Percentiles rank a stretch among this genome's conserved stretches.
phyloP scores from a whole-genome alignment of 2,113 vertebrate species.

The Benitochromis conjunctus region DNA sequence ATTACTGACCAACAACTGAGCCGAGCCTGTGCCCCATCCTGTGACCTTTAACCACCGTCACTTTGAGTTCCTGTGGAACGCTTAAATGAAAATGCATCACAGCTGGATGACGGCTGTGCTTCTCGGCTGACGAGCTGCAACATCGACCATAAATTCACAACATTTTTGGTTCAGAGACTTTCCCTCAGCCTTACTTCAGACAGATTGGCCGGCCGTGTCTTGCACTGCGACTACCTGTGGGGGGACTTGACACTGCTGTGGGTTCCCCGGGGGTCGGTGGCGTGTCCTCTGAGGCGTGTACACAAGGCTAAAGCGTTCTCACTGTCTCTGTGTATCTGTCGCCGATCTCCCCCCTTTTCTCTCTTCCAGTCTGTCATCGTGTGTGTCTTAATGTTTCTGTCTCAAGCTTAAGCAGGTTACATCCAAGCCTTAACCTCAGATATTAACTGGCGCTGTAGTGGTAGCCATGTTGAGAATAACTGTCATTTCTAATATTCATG shows the following conservation, averaged over 20 bases:
- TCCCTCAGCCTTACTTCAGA: background rate
- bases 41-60: background rate
- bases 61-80: background rate
- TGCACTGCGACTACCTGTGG: constrained; percentile 2
- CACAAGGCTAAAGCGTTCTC: constrained; percentile 45
- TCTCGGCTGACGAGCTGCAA: background rate
- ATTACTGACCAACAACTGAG: background rate
- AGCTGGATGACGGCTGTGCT: background rate
- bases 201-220: constrained; percentile 3
- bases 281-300: constrained; percentile 40
- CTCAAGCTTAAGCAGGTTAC: background rate
- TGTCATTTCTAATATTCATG: constrained; percentile 32
- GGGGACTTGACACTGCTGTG: constrained; percentile 6
- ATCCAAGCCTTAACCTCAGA: background rate
- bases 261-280: background rate
- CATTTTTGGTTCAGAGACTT: background rate
- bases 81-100: background rate
- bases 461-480: background rate
- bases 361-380: background rate
- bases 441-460: background rate
- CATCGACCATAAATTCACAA: background rate
- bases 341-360: background rate
- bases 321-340: constrained; percentile 35
- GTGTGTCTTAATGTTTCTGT: background rate
- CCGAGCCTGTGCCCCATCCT: background rate